Evolutionary conservation across 2,797 vertebrate genomes (phyloP).

Genomic region (Sebastiscus tertius): DNA sequence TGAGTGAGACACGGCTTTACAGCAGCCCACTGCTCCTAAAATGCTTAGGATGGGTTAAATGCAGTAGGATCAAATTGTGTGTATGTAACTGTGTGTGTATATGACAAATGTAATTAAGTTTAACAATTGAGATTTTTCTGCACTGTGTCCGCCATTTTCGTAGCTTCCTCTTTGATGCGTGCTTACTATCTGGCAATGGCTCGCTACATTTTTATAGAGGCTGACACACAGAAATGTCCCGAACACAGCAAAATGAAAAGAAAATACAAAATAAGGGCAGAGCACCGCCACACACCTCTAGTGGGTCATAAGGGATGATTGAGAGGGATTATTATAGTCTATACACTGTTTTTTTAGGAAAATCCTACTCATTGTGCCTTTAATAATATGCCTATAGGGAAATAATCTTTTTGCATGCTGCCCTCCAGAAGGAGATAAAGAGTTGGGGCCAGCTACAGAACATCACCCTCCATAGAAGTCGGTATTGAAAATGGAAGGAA

Average conservation of each 20-base stretch:
- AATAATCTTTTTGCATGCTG: not conserved
- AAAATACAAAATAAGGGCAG: not conserved
- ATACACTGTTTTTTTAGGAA: not conserved
- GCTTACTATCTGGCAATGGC: not conserved
- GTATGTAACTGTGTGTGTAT: no score
- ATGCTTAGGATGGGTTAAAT: no score
- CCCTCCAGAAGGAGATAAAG: not conserved
- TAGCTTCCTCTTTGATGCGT: not conserved
- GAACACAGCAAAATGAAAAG: not conserved
- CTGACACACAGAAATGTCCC: not conserved
- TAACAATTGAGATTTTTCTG: accelerated
- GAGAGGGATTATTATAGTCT: not conserved
- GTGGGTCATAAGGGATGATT: not conserved
- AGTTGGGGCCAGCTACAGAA: not conserved
- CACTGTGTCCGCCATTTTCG: accelerated
- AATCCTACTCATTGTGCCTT: not conserved
- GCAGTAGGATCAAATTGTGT: no score
- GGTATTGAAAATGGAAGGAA: slow-evolving; percentile 3
- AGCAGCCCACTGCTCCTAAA: no score
- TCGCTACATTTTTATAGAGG: not conserved
- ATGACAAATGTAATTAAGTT: no score
- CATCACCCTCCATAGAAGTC: not conserved
- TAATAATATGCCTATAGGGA: not conserved
- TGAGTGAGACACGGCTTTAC: no score
- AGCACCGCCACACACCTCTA: not conserved